These are phyloP conservation scores for Scaptodrosophila latifasciaeformis DNA, from an alignment of 2,888 invertebrate species.

Conservation along the genomic window DNA sequence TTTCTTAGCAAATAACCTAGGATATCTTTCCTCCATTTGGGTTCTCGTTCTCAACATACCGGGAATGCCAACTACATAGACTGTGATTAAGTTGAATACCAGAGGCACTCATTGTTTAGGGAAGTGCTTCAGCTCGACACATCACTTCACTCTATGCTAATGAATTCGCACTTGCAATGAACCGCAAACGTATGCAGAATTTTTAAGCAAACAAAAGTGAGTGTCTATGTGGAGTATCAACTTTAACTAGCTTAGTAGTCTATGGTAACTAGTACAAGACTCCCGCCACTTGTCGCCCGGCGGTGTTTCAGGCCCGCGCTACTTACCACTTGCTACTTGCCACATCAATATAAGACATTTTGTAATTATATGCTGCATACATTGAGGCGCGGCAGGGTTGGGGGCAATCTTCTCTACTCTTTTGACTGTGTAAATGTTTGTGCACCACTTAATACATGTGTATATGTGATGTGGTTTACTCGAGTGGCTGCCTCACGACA, in stretches of 20 bases:
- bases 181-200: constrained; percentile 60
- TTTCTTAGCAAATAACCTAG: too few relatives aligned
- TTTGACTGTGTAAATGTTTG: constrained; percentile 64
- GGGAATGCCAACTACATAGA: too few relatives aligned
- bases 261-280: background rate
- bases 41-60: too few relatives aligned
- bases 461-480: constrained; percentile 7
- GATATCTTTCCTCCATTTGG: too few relatives aligned
- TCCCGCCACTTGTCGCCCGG: too few relatives aligned
- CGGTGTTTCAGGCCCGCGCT: too few relatives aligned
- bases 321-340: background rate
- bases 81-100: too few relatives aligned
- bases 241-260: constrained; percentile 54
- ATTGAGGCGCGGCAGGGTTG: constrained; percentile 36
- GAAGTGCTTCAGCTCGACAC: constrained; percentile 15
- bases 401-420: constrained; percentile 15
- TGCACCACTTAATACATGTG: constrained; percentile 52
- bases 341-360: constrained; percentile 45
- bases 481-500: background rate
- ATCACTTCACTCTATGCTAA: constrained; percentile 60
- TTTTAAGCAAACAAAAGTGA: background rate
- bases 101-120: too few relatives aligned
- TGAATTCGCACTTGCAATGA: constrained; percentile 66
- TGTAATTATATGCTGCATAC: constrained; percentile 62
- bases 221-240: constrained; percentile 24